phyloP scores from a whole-genome alignment of 2,888 invertebrate species.

The Nymphalis c-album region DNA sequence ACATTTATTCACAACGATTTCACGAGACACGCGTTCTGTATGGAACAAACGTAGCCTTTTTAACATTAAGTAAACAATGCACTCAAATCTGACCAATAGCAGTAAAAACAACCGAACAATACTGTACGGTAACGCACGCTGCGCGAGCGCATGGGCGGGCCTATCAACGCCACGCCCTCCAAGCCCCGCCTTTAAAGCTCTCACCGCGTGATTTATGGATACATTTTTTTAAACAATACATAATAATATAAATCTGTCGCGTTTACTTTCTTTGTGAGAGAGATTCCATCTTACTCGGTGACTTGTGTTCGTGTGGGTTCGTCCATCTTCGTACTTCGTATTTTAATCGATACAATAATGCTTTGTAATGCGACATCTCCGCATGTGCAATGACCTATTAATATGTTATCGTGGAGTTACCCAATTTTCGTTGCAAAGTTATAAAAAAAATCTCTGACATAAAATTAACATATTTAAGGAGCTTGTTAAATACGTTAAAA shows the following conservation, averaged over 20 bases:
- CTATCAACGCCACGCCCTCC: conserved; percentile 59
- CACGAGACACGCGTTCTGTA: background rate
- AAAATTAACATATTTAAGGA: background rate
- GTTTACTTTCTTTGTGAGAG: conserved; percentile 30
- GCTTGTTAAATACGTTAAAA: too few relatives aligned
- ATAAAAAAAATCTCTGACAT: background rate
- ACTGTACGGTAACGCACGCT: conserved; percentile 70
- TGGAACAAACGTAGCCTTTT: conserved; percentile 22
- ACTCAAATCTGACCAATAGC: conserved; percentile 42
- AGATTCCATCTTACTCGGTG: conserved; percentile 28
- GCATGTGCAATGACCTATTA: background rate
- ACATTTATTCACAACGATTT: conserved; percentile 5
- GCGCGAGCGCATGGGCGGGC: conserved; percentile 57
- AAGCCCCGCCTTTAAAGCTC: conserved; percentile 54
- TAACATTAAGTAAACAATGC: conserved; percentile 39
- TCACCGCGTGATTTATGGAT: conserved; percentile 46
- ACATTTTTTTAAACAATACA: conserved; percentile 44
- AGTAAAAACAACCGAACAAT: conserved; percentile 54
- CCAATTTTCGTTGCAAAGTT: too few relatives aligned
- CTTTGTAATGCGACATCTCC: background rate
- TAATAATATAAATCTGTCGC: conserved; percentile 42
- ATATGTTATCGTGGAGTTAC: too few relatives aligned
- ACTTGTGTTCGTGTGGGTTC: conserved; percentile 14
- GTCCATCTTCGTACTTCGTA: conserved; percentile 2
- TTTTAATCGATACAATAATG: background rate